Evolutionary conservation across 2,113 vertebrate genomes (phyloP).

Genomic region (Baryphthengus martii): DNA sequence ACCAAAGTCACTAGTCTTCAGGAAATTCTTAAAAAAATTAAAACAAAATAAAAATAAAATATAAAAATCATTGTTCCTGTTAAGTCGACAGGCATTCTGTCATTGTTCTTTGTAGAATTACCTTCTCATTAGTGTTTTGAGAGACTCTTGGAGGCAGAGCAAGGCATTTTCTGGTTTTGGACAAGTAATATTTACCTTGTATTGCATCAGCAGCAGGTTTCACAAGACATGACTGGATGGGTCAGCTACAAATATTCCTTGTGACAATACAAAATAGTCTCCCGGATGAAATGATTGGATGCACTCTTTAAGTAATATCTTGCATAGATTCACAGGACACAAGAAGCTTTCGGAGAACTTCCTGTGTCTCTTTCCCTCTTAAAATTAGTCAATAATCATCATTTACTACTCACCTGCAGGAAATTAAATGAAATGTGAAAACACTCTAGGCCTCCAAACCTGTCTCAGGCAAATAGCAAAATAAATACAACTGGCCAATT

Average conservation of each 20-base stretch:
- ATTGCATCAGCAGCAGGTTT: neutral
- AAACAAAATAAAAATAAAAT: too few species aligned
- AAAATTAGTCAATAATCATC: neutral
- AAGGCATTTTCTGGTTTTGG: neutral
- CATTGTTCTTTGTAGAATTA: neutral
- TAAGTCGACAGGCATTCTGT: neutral
- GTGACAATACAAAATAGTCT: neutral
- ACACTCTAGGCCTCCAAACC: neutral
- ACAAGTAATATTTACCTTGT: neutral
- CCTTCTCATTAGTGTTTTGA: neutral
- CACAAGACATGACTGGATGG: neutral
- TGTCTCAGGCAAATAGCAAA: slow-evolving; percentile 4
- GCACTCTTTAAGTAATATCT: neutral
- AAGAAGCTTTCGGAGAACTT: neutral
- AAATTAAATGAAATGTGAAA: slow-evolving; percentile 1
- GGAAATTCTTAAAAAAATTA: neutral
- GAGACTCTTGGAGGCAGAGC: neutral
- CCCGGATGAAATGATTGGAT: neutral
- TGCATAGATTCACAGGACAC: neutral
- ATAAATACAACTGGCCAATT: slow-evolving; percentile 20
- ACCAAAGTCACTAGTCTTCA: neutral
- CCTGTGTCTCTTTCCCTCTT: neutral
- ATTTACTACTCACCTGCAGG: neutral
- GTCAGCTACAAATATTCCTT: neutral
- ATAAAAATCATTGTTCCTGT: neutral